Evolutionary conservation across 2,113 vertebrate genomes (phyloP).

Genomic region (Arvicanthis niloticus): DNA sequence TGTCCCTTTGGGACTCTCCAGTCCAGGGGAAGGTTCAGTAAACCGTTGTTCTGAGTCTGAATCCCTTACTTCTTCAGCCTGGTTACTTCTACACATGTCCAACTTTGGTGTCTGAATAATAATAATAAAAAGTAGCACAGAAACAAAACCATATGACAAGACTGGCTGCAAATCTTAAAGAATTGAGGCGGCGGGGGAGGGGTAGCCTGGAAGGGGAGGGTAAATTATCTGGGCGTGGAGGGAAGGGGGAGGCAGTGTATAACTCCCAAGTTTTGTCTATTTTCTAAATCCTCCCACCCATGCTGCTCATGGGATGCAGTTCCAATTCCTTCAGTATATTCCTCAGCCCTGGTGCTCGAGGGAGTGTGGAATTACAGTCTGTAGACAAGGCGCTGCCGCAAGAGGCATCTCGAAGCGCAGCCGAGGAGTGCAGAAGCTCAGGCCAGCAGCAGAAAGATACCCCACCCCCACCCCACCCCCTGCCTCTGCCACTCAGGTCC

Average conservation of each 20-base stretch:
- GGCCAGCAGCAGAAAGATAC: constrained; percentile 6
- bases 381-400: background rate
- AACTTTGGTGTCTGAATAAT: constrained; percentile 76
- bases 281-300: constrained; percentile 59
- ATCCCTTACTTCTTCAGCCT: constrained; percentile 66
- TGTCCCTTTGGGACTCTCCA: background rate
- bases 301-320: background rate
- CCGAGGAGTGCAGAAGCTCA: constrained; percentile 40
- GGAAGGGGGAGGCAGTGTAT: constrained; percentile 20
- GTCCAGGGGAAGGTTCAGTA: constrained; percentile 53
- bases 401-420: background rate
- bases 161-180: constrained; percentile 76
- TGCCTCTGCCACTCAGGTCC: background rate
- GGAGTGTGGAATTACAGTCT: constrained; percentile 49
- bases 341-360: background rate
- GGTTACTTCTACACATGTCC: constrained; percentile 78
- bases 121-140: constrained; percentile 62
- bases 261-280: constrained; percentile 63
- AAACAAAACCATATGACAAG: constrained; percentile 83
- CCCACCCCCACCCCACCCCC: background rate
- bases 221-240: constrained; percentile 36
- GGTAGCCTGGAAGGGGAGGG: constrained; percentile 57
- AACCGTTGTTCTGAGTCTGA: constrained; percentile 74
- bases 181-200: constrained; percentile 65
- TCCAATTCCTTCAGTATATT: constrained; percentile 49